Conservation (phyloP, 2,113 vertebrate genomes). For the Tychaedon coryphoeus region DNA sequence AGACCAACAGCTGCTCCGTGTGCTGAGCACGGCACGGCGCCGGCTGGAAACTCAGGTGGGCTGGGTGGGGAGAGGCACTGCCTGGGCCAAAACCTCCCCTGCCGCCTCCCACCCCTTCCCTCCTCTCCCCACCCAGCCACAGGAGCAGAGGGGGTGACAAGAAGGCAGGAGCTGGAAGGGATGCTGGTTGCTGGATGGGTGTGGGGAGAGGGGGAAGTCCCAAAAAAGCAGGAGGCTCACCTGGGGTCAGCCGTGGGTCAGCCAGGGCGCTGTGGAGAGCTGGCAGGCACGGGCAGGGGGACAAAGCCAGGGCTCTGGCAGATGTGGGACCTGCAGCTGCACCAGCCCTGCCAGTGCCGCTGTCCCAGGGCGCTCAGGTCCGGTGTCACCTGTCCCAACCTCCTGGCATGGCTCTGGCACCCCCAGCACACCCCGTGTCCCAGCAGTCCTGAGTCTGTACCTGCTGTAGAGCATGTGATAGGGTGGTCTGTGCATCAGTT, state of each 20-base stretch:
- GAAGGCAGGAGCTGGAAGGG: not conserved
- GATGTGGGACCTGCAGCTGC: not conserved
- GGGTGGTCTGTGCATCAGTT: not conserved
- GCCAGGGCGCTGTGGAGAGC: fast-evolving
- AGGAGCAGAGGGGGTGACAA: not conserved
- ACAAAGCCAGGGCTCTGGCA: not conserved
- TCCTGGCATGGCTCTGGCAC: not conserved
- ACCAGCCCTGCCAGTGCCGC: fast-evolving
- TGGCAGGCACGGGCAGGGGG: not conserved
- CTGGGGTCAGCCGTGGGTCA: fast-evolving
- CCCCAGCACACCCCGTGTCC: not conserved
- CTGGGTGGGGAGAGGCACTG: not conserved
- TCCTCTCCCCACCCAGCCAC: not conserved
- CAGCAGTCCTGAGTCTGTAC: not conserved
- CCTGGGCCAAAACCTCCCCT: not conserved
- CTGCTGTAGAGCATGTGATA: not conserved
- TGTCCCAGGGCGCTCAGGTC: not conserved
- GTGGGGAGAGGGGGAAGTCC: not conserved
- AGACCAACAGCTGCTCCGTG: conserved; percentile 89
- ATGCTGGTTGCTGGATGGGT: not conserved
- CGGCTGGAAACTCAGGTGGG: not conserved
- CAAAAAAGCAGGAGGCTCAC: not conserved
- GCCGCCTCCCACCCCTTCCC: not conserved
- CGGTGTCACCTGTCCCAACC: not conserved
- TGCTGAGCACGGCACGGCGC: conserved; percentile 65